Base-by-base conservation (phyloP, 1,140 invertebrate species). In the Coenobita brevimanus region DNA sequence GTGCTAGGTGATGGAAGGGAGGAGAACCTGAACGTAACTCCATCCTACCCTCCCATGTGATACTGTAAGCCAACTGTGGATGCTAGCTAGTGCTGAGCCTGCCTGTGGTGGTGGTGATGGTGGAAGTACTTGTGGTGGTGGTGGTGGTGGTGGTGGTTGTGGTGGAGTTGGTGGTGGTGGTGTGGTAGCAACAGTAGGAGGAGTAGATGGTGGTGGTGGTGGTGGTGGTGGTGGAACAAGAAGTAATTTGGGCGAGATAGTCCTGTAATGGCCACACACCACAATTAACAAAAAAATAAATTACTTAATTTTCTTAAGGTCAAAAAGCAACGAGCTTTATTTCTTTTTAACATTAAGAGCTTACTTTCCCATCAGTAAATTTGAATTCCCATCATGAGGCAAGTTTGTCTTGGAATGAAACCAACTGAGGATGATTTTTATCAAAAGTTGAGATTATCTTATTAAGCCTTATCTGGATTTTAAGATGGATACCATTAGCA, bases 241-340 rank as follows among this genome's bases (percentile, higher is more conserved):
- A 88, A 88, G 86, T 88, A 88, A 88, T 88, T 88, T 88, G 86
- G 86, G 86, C 86, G 86, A 88, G 86, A 88, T 88, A 88, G 86
- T 88, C 86, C 86, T 88, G 86, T 88, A 88, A 88, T 82, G 80
- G 86, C 86, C 86, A 88, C 86, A 88, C 86, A 88, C 86, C 86
- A 88, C 54, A 82, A 88, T 88, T 88, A 88, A 88, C 79, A 88
- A 87, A 87, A 87, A 73, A 67, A 81, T 80, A 80, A n/a, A 30
- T 50, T 64, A 62, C 38, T 38, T 38, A 81, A 38, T 62, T 81
- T 60, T 81, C 60, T 81, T 62, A 81, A 62, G 79, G 30, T 81
- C 79, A 81, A 81, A 81, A 81, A 81, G 79, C 24, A 81, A 38
- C 79, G 79, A 81, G 79, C 27, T 81, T 33, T 81, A 38, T 81